Evolutionary conservation across 92 coral and sea anemone genomes (phyloP).

Genomic region (Palythoa caribaeorum): DNA sequence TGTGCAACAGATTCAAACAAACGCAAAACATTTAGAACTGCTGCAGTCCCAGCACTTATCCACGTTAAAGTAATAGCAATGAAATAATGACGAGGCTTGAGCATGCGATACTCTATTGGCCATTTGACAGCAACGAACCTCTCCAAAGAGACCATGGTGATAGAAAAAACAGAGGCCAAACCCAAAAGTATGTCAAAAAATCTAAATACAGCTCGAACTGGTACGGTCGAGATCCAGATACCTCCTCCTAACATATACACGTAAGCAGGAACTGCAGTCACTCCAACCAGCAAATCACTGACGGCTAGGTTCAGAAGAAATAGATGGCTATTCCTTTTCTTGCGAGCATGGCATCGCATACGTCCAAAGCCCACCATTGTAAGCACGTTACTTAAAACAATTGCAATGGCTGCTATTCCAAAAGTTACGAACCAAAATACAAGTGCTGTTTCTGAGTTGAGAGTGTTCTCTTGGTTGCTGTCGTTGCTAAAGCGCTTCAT

Average conservation of each 20-base stretch:
- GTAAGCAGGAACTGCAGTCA: constrained; percentile 21
- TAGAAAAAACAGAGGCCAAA: constrained; percentile 69
- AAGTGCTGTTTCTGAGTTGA: constrained; percentile 11
- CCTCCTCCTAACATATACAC: constrained; percentile 30
- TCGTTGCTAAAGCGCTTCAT: constrained; percentile 14
- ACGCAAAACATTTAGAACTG: constrained; percentile 68
- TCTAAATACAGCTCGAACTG: constrained; percentile 4
- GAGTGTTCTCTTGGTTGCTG: background rate
- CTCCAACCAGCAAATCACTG: constrained; percentile 31
- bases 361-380: background rate
- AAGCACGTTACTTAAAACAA: constrained; percentile 19
- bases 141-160: constrained; percentile 69
- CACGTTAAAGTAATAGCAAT: constrained; percentile 55
- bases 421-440: constrained; percentile 16
- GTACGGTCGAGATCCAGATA: background rate
- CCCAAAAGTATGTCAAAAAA: constrained; percentile 65
- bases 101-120: constrained; percentile 57
- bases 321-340: background rate
- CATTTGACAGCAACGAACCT: constrained; percentile 62
- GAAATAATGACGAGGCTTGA: constrained; percentile 36
- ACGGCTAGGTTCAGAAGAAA: constrained; percentile 23
- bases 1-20: constrained; percentile 56
- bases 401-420: background rate
- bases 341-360: background rate
- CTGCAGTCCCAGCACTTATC: constrained; percentile 68